Evolutionary conservation across 2,888 invertebrate genomes (phyloP).

Genomic region (Chymomyza caudatula): DNA sequence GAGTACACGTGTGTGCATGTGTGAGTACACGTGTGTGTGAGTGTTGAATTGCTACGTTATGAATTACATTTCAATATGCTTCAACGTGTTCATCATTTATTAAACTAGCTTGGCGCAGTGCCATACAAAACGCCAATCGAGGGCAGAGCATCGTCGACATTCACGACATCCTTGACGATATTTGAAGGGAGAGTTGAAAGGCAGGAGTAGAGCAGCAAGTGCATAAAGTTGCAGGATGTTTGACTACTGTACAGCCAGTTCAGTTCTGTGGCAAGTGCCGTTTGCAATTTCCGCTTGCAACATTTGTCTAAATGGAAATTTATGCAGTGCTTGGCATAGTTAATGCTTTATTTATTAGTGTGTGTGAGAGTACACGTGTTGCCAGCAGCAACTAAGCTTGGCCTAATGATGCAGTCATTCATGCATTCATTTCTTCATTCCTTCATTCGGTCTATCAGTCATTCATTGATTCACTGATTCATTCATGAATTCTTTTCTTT

Average conservation of each 20-base stretch:
- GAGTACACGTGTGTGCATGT: not conserved
- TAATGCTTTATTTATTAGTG: slow-evolving; percentile 53
- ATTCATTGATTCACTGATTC: slow-evolving; percentile 29
- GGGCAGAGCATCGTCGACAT: not conserved
- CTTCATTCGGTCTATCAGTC: slow-evolving; percentile 14
- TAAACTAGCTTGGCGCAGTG: slow-evolving; percentile 21
- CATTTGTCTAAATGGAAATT: slow-evolving; percentile 67
- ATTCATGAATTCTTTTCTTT: slow-evolving; percentile 38
- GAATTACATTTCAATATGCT: slow-evolving; percentile 66
- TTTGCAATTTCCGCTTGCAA: slow-evolving; percentile 68
- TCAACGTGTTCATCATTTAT: slow-evolving; percentile 63
- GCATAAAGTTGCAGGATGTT: slow-evolving; percentile 36
- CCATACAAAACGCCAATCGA: slow-evolving; percentile 38
- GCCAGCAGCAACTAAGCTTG: not conserved
- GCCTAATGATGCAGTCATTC: slow-evolving; percentile 58
- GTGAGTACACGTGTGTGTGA: not conserved
- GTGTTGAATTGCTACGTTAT: slow-evolving; percentile 40
- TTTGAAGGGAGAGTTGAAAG: not conserved
- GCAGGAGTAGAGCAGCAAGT: slow-evolving; percentile 9
- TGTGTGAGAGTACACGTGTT: not conserved
- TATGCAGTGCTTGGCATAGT: slow-evolving; percentile 44
- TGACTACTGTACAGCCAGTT: slow-evolving; percentile 33
- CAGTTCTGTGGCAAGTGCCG: slow-evolving; percentile 35
- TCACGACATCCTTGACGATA: not conserved
- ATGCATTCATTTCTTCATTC: slow-evolving; percentile 49